These are phyloP conservation scores for Myiagra hebetior DNA, from an alignment of 2,113 vertebrate species.

Conservation along the genomic window DNA sequence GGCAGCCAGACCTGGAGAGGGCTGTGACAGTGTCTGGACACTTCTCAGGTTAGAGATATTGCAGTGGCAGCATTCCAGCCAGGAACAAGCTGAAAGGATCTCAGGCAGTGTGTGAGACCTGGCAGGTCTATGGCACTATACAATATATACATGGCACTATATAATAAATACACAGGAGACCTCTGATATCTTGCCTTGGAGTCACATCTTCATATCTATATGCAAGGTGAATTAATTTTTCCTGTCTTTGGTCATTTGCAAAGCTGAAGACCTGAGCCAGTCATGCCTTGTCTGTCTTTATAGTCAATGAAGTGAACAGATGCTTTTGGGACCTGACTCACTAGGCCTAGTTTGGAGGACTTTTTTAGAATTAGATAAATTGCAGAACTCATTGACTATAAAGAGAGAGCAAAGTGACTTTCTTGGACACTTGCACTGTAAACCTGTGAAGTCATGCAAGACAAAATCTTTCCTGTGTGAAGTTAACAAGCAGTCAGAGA, in stretches of 20 bases:
- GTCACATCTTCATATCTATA: not conserved
- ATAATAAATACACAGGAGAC: not conserved
- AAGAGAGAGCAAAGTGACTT: not conserved
- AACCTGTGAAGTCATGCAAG: not conserved
- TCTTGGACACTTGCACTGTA: not conserved
- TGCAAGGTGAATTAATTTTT: not conserved
- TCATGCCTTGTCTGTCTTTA: not conserved
- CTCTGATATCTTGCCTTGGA: not conserved
- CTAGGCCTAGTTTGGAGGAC: not conserved
- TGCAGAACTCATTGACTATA: not conserved
- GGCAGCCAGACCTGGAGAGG: not conserved
- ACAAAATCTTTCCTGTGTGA: not conserved
- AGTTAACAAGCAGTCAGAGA: not conserved
- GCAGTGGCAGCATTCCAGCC: not conserved
- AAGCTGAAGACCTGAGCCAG: not conserved
- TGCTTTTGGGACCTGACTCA: not conserved
- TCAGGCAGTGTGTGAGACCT: not conserved
- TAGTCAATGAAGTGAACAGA: not conserved
- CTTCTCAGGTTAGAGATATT: not conserved
- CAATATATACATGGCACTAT: too few relatives aligned
- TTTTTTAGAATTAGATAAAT: not conserved
- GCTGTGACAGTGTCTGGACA: not conserved
- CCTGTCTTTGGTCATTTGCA: not conserved
- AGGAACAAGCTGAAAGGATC: not conserved
- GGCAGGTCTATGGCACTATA: not conserved